Evolutionary conservation across 1,140 invertebrate genomes (phyloP).

Genomic region (Streblospio benedicti): DNA sequence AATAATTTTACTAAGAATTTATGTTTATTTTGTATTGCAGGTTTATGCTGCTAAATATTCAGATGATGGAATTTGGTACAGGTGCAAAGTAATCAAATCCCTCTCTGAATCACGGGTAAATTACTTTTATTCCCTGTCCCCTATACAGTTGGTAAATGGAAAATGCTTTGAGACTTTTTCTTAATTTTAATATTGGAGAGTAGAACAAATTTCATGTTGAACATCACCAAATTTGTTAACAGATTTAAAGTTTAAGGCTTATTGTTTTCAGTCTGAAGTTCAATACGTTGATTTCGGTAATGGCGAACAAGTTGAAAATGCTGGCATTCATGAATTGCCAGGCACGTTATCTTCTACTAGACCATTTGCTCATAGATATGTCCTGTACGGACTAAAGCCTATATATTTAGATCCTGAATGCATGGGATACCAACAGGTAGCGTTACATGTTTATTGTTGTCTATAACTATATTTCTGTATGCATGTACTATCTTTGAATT

Average conservation of each 20-base stretch:
- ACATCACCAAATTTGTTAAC: too few species aligned
- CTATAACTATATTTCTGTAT: not conserved
- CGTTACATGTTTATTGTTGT: not conserved
- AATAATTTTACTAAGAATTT: too few species aligned
- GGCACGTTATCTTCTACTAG: constrained; percentile 21
- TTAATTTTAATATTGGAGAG: too few species aligned
- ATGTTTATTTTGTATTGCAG: too few species aligned
- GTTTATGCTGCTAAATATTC: constrained; percentile 29
- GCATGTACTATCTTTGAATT: not conserved
- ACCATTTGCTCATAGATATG: constrained; percentile 25
- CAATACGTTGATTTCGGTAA: constrained; percentile 39
- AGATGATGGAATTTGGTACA: constrained; percentile 30
- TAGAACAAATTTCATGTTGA: too few species aligned
- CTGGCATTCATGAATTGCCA: constrained; percentile 27
- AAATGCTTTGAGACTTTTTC: too few species aligned
- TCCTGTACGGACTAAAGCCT: constrained; percentile 28
- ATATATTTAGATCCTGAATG: constrained; percentile 24
- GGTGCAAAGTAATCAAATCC: constrained; percentile 25
- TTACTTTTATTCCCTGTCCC: too few species aligned
- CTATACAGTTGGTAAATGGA: too few species aligned
- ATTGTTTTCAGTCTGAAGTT: constrained; percentile 27
- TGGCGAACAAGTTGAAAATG: constrained; percentile 25
- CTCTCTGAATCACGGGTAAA: constrained; percentile 22
- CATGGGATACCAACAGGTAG: constrained; percentile 16
- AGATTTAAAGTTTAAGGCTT: not conserved